These are phyloP conservation scores for Odontomyia ornata DNA, from an alignment of 2,888 invertebrate species.

Conservation along the genomic window DNA sequence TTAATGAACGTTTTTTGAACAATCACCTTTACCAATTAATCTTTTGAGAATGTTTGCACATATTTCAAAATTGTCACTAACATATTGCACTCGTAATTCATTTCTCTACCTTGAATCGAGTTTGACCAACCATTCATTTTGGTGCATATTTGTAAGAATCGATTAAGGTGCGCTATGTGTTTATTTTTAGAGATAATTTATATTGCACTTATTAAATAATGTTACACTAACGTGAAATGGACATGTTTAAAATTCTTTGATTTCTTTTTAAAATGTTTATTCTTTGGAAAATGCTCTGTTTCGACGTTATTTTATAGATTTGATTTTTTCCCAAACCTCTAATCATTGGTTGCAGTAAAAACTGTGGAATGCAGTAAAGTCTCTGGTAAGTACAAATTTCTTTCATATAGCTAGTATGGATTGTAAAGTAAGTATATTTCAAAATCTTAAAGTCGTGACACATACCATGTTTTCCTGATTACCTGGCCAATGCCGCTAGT, in stretches of 20 bases:
- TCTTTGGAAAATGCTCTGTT: no score
- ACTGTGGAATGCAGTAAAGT: no score
- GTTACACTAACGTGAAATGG: conserved; percentile 31
- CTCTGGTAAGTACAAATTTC: no score
- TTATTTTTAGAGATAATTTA: conserved; percentile 46
- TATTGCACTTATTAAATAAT: conserved; percentile 48
- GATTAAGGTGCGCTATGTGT: not conserved
- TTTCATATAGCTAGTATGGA: no score
- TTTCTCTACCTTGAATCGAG: conserved; percentile 20
- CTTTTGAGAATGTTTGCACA: conserved; percentile 7
- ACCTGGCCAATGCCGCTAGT: no score
- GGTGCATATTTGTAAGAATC: conserved; percentile 38
- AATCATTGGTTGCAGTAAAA: no score
- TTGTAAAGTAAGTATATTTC: no score
- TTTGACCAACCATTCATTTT: conserved; percentile 20
- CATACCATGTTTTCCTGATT: no score
- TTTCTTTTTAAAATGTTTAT: not conserved
- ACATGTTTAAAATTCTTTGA: not conserved
- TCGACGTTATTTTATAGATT: no score
- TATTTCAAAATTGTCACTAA: not conserved
- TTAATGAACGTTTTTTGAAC: not conserved
- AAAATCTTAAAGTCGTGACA: no score
- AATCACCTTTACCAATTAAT: not conserved
- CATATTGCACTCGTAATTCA: conserved; percentile 15
- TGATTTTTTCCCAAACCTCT: no score